Evolutionary conservation across 2,797 vertebrate genomes (phyloP), one percentile per base, ranked within the genome.

Genomic region (Myripristis jacobus): DNA sequence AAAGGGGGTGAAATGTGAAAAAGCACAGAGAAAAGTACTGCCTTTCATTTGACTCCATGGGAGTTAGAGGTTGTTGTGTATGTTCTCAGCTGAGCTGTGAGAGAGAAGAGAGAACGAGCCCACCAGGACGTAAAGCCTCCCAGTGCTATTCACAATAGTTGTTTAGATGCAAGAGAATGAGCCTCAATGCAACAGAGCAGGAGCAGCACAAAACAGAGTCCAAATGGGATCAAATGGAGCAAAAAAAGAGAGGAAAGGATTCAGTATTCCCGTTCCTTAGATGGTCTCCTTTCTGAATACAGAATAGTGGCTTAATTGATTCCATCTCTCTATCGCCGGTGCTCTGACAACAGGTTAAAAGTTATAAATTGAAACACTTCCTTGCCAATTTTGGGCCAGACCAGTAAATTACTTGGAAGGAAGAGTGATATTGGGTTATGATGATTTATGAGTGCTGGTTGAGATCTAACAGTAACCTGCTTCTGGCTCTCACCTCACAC

Each of bases 311-410:
- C 66, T 75, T 79, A 80, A 79, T 76, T 68, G 74, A 77, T 62
- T 72, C 50, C 18, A 51, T 66, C 16, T 36, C 29, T 31, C 65
- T 74, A 77, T 71, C 65, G 55, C 50, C 52, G 34, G 46, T 31
- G 51, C 55, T 81, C 65, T 66, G 73, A 77, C 69, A 46, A 78
- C 71, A 71, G 79, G 74, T 83, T 81, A 84, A 84, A 84, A 86
- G 75, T 83, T 83, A 85, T 79, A 73, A 81, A 86, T 76, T 79
- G 80, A 86, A 89, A 85, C 75, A 57, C 73, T 85, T 83, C 74
- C 66, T 63, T 81, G 73, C 41, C 64, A 79, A 87, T 85, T 89
- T 81, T 52, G 72, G 81, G 69, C 53, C 18, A 55, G 62, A 66
- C 73, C 78, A 21, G 75, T 79, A 84, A 79, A 84, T 88, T 71